phyloP scores from a whole-genome alignment of 1,140 invertebrate species.

The Atta colombica region DNA sequence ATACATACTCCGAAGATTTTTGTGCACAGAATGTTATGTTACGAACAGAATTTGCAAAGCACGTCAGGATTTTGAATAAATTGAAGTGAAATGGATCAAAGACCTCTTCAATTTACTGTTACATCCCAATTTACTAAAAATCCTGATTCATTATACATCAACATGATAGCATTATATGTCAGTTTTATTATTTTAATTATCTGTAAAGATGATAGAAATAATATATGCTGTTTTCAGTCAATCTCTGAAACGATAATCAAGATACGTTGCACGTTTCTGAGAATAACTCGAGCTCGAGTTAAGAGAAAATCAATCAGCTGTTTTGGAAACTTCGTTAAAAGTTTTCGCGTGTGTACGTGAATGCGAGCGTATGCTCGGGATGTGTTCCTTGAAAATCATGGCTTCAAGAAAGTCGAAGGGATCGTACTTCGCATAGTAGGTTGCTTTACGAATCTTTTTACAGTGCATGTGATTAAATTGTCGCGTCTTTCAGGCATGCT shows the following conservation, averaged over 20 bases:
- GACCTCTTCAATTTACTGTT: too few species aligned
- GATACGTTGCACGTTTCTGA: conserved; percentile 46
- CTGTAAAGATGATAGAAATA: not conserved
- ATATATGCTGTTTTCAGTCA: not conserved
- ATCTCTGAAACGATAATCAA: conserved; percentile 33
- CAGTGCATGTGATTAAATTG: conserved; percentile 48
- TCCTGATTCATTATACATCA: too few species aligned
- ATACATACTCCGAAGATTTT: too few species aligned
- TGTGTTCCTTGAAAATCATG: conserved; percentile 22
- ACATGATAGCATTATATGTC: not conserved
- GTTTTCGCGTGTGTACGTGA: conserved; percentile 31
- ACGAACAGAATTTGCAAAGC: too few species aligned
- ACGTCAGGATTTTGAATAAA: too few species aligned
- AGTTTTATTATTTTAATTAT: conserved; percentile 28
- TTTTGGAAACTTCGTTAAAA: conserved; percentile 62
- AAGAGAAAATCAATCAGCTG: conserved; percentile 74
- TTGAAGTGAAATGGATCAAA: too few species aligned
- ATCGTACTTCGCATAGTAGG: not conserved
- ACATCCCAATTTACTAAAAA: too few species aligned
- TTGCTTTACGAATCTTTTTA: conserved; percentile 3
- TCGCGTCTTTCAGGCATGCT: conserved; percentile 45
- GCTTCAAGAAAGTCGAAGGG: conserved; percentile 19
- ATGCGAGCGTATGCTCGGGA: not conserved
- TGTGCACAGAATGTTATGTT: too few species aligned
- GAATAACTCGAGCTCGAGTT: conserved; percentile 69